Percentiles rank a stretch among this genome's conserved stretches.
Conservation (phyloP, 2,888 invertebrate species). For the Sipha maydis region DNA sequence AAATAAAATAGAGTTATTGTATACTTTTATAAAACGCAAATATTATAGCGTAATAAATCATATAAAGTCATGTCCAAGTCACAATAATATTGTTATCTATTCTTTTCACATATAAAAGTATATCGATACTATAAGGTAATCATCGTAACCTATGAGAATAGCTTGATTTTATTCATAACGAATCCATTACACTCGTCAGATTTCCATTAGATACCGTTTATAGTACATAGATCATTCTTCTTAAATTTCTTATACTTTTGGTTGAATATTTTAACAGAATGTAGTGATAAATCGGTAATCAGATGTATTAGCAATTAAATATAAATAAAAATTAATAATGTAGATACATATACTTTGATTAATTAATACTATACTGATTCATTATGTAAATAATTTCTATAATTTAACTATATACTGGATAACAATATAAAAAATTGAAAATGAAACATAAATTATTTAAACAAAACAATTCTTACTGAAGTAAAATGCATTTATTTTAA, state of each 20-base stretch:
- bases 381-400: constrained; percentile 11
- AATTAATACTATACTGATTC: neutral
- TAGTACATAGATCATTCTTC: neutral
- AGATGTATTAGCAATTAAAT: neutral
- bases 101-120: neutral
- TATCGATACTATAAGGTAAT: neutral
- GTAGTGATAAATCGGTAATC: neutral
- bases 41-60: neutral
- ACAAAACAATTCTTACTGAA: too few relatives aligned
- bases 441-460: neutral
- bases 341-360: neutral
- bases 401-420: neutral
- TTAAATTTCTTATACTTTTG: constrained; percentile 6
- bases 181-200: constrained; percentile 7
- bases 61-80: neutral
- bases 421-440: neutral
- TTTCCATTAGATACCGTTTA: neutral
- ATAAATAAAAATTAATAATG: neutral
- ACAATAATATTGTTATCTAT: neutral
- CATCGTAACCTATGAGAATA: neutral
- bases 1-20: neutral
- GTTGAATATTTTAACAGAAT: constrained; percentile 7
- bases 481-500: too few relatives aligned
- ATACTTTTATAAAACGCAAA: neutral
- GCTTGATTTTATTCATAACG: neutral